Base-by-base conservation (phyloP, 1,140 invertebrate species). In the Drosophila sechellia region DNA sequence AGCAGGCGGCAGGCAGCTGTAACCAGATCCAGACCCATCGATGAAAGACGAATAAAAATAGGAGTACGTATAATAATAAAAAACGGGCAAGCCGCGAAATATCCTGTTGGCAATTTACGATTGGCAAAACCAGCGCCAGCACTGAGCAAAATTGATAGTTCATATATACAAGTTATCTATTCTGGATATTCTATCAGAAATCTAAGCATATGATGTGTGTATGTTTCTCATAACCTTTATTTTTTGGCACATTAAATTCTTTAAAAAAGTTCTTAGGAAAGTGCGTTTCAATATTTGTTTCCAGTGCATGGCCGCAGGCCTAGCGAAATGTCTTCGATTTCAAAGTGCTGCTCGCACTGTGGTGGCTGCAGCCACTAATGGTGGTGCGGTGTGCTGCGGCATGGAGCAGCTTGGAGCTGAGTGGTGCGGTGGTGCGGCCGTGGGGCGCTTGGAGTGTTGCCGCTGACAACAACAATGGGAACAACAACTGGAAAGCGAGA, bases 21-120 rank as follows among this genome's bases (percentile, higher is more conserved):
- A 71, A 64, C 43, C 46, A 46, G 34, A 59, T 46, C 56, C 52
- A 46, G 35, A 57, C 17, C 42, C 83, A 86, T 86, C 63, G 77
- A 86, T 69, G 64, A 53, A 49, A 69, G 56, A 63, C 68, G 61
- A 66, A 81, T 74, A 80, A 61, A 66, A 60, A 60, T 68, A 72
- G 45, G 65, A 31, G 53, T 52, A 53, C 39, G 64, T 52, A 65
- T 53, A 34, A 81, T 68, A 76, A 52, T 66, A 81, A 68, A 81
- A 81, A 52, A 61, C 78, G 74, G 60, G 63, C 60, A 60, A 79
- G 69, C 83, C 83, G 76, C 83, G 76, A 60, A 87, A 89, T 83
- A 87, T 79, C 55, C 84, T 77, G 76, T 74, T 78, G 83, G 83
- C 83, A 83, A 83, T 81, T 83, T 87, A 84, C 79, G 83, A 79